Base-by-base conservation (phyloP, 2,888 invertebrate species). In the Drosophila ustulata region DNA sequence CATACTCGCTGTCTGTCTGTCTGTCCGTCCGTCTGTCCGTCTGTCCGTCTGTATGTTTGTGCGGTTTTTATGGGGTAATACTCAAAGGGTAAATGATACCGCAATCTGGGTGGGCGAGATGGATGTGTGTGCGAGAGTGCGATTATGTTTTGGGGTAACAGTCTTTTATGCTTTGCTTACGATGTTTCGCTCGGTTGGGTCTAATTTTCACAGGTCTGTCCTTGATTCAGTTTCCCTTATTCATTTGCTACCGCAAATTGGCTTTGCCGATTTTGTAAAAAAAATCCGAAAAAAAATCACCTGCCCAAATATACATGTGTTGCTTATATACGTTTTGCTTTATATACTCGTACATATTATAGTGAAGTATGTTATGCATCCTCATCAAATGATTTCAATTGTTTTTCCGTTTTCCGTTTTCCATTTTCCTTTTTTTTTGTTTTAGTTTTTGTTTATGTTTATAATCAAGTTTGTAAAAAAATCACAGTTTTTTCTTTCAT, bases 401-500 rank as follows among this genome's bases (percentile, higher is more conserved):
- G 51, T 11, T 18, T 45, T 43, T 34, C 37, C 4, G 3, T 4
- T 7, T 34, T 32, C 18, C 18, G 2, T 18, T 13, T 45, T 28
- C 34, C 28, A n/a, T 18, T 23, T 55, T 43, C 6, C 30, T 39
- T 50, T 23, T 2, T 26, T 39, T 53, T 2, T 26, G 32, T 53
- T 43, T 50, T 49, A 9, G 28, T 52, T 39, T 4, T 34, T 53
- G 69, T 78, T 81, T 62, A 47, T 72, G 65, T 85, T 71, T 85
- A 78, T 82, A 83, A 78, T 90, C 84, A 80, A 82, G 82, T 83
- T 77, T 84, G 79, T 88, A 89, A 90, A 90, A 55, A 90, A 90
- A 90, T 90, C 90, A 90, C 90, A 90, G 90, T 91, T 90, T 91
- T 91, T 86, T 80, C 62, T 57, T 63, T 65, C 84, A 90, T 91